Evolutionary conservation across 2,888 invertebrate species (phyloP), one percentile per base, ranked within the genome.

Genomic region (Ceraclea dissimilis): DNA sequence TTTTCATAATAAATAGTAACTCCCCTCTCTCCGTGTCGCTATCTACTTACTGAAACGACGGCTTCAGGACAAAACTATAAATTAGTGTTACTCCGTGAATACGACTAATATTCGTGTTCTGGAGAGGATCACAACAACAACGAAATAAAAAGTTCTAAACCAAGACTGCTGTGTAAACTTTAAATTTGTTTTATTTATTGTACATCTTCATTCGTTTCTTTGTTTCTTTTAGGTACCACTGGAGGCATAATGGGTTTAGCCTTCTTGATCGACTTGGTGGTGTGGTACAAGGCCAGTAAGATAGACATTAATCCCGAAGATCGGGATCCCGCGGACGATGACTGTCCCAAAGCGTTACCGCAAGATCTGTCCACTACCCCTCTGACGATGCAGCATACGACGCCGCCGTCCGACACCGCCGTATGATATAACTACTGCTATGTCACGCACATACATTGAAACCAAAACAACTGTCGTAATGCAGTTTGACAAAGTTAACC

Each of bases 221-320:
- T 31, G 11, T 31, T 44, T 63, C 51, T 71, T 70, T 1, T 72
- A 93, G 93, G 93, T 65, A 86, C 90, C 56, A 93, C 93, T 0
- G 89, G 91, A 51, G 84, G 85, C 22, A 84, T 94, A 60, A 85
- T 94, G 80, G 81, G 90, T 67, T 78, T 90, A 56, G 94, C 93
- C 57, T 93, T 93, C 71, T 78, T 93, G 63, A 90, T 93, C 73
- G 94, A 94, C 75, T 70, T 92, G 65, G 79, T 92, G 51, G 93
- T 94, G 22, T 93, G 91, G 90, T 87, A 87, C 68, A 90, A 90
- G 71, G 92, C 93, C 46, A 86, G 88, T 54, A 87, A 87, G 67
- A 92, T 93, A 65, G 82, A 82, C 67, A 82, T 83, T 71, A 81
- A 82, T 65, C 82, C 82, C 1, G 75, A 72, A 21, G 74, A 72